Evolutionary conservation across 1,140 invertebrate genomes (phyloP), one percentile per base, ranked within the genome.

Genomic region (Pararge aegeria): DNA sequence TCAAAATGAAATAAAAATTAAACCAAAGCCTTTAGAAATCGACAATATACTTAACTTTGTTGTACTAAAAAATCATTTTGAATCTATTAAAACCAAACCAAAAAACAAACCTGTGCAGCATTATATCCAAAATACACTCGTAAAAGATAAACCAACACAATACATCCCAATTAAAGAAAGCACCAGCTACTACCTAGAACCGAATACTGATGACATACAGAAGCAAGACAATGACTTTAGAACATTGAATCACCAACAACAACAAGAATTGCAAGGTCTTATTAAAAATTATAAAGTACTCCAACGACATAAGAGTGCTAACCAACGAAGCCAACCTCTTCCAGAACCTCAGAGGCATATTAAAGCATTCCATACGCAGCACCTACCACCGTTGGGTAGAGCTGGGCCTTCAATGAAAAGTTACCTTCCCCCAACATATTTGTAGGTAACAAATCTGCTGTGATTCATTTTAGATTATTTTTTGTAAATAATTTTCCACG

Each of bases 221-320:
- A 53, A 73, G 18, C 55, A 60, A 46, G 55, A 52, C 2, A 63
- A 68, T 46, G 64, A 70, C 19, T 54, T 62, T 27, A 51, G 34
- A 24, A 37, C 59, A 18, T 40, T 70, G 9, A 75, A 51, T 49
- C 54, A 66, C 42, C 63, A 66, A 19, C 70, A 80, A 24, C 69
- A 75, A 38, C 70, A 80, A 46, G 81, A 84, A 64, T 54, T 86
- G 40, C 75, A 73, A 13, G 82, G 84, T 10, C 67, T 80, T 12
- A 78, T 87, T 27, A 89, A 84, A 72, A 89, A 86, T 57, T 89
- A 89, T 30, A 89, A 89, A 75, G 72, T 84, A 24, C 61, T 89
- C 13, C 83, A 87, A 61, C 71, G 86, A 19, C 83, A 82, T 19
- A 73, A 66, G 29, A 76, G 68, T 24, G 48, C 44, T 3, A 72